These are phyloP conservation scores for Macrostomum lignano DNA, from an alignment of 1,140 invertebrate genomes.

Conservation along the genomic window DNA sequence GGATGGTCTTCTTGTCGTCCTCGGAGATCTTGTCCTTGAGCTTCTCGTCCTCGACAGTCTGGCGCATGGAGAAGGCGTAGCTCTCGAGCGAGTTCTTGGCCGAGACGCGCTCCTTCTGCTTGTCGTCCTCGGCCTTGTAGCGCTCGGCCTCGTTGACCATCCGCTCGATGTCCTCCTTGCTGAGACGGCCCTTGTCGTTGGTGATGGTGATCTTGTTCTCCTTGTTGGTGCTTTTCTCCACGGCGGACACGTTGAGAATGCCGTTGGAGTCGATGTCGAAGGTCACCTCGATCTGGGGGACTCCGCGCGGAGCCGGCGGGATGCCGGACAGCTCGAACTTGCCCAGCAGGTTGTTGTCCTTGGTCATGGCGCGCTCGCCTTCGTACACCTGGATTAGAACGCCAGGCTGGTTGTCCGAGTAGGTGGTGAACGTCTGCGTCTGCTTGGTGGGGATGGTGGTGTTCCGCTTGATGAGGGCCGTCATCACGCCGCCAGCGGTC, in stretches of 20 bases:
- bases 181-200: conserved; percentile 79
- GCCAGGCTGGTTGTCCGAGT: conserved; percentile 78
- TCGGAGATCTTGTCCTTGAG: conserved; percentile 40
- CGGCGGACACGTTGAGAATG: conserved; percentile 29
- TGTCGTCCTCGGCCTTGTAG: conserved; percentile 59
- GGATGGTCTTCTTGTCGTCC: conserved; percentile 50
- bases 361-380: conserved; percentile 35
- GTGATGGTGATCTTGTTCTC: conserved; percentile 92
- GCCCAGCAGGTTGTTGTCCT: conserved; percentile 49
- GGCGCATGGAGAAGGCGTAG: conserved; percentile 81
- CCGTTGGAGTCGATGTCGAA: conserved; percentile 37
- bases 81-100: conserved; percentile 72
- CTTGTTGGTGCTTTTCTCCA: conserved; percentile 50
- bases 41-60: conserved; percentile 43
- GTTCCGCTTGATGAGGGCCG: conserved; percentile 68
- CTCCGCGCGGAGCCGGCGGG: conserved; percentile 67
- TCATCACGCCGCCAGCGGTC: conserved; percentile 87
- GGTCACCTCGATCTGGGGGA: conserved; percentile 45
- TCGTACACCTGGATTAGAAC: conserved; percentile 31
- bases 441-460: conserved; percentile 81
- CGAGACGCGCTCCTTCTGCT: conserved; percentile 47
- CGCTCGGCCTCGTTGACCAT: conserved; percentile 91
- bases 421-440: conserved; percentile 78
- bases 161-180: conserved; percentile 77
- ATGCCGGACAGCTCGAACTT: conserved; percentile 76